phyloP scores from a whole-genome alignment of 2,797 vertebrate species.

The Alcedo atthis region DNA sequence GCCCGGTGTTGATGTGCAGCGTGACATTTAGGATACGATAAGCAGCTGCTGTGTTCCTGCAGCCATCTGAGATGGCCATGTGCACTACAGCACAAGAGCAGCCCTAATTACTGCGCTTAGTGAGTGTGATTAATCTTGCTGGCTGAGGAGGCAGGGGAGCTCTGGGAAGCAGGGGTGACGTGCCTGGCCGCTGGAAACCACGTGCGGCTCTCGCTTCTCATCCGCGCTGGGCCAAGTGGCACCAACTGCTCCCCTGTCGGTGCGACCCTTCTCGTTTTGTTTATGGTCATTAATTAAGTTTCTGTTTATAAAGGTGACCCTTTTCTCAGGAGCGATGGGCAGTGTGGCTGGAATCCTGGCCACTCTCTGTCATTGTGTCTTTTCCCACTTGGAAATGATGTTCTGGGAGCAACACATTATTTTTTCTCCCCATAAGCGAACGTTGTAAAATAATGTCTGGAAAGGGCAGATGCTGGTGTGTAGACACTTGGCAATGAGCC shows the following conservation, averaged over 20 bases:
- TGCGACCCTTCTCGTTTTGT: not conserved
- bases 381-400: not conserved
- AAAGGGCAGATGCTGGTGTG: not conserved
- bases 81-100: not conserved
- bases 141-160: not conserved
- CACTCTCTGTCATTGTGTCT: not conserved
- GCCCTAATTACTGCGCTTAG: not conserved
- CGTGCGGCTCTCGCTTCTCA: not conserved
- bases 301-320: conserved; percentile 16
- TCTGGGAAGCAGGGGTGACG: rapidly evolving
- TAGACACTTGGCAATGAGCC: not conserved
- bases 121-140: conserved; percentile 38
- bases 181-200: not conserved
- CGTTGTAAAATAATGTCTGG: not conserved
- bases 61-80: not conserved
- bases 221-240: conserved; percentile 14
- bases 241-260: not conserved
- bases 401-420: not conserved
- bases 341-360: not conserved
- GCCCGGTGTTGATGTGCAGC: not conserved
- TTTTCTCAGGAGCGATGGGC: not conserved
- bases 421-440: not conserved
- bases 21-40: not conserved
- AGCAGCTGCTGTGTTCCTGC: conserved; percentile 31
- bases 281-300: conserved; percentile 50